Evolutionary conservation across 2,888 invertebrate species (phyloP).

Genomic region (Orthosia cruda): DNA sequence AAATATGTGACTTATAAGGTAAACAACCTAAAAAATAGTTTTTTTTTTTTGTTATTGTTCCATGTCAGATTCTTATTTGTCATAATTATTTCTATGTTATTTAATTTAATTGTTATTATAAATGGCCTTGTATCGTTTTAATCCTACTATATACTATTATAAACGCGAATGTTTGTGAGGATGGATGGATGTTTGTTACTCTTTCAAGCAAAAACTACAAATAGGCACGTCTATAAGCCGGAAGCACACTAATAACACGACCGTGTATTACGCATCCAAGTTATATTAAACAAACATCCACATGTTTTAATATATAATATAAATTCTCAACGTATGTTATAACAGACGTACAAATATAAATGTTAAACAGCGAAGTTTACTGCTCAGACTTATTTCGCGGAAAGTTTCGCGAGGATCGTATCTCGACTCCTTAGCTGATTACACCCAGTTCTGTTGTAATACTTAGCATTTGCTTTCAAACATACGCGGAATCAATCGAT

Average conservation of each 20-base stretch:
- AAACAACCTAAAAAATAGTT: neutral
- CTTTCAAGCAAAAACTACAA: too few relatives aligned
- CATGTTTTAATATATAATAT: conserved; percentile 19
- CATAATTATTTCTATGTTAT: too few relatives aligned
- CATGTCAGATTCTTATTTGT: too few relatives aligned
- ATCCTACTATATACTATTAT: too few relatives aligned
- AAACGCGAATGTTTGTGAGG: too few relatives aligned
- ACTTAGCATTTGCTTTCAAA: conserved; percentile 70
- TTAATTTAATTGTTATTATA: too few relatives aligned
- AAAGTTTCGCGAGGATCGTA: conserved; percentile 72
- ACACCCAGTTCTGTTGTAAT: conserved; percentile 73
- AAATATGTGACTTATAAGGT: neutral
- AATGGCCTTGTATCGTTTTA: too few relatives aligned
- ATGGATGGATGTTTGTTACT: too few relatives aligned
- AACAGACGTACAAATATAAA: conserved; percentile 64
- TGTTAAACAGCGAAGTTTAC: conserved; percentile 66
- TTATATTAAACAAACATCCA: conserved; percentile 18
- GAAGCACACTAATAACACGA: neutral
- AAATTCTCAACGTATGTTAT: conserved; percentile 43
- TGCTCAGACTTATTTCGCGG: conserved; percentile 67
- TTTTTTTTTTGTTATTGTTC: neutral
- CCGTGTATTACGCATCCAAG: neutral
- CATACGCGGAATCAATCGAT: conserved; percentile 67
- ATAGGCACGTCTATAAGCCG: neutral
- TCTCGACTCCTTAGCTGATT: conserved; percentile 75